phyloP scores from a whole-genome alignment of 2,113 vertebrate species.

The Ammodytes dubius region DNA sequence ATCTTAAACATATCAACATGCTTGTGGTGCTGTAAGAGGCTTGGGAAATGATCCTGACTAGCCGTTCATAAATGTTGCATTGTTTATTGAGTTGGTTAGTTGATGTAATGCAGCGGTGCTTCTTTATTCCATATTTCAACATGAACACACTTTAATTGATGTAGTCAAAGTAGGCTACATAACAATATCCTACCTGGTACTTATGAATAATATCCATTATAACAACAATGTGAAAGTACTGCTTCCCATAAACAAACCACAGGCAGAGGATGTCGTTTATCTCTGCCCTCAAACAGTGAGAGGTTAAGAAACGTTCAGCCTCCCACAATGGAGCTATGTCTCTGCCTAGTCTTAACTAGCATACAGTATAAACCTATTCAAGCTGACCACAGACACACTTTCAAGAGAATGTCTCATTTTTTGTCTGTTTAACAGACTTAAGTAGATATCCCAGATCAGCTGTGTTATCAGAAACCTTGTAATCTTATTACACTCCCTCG shows the following conservation, averaged over 20 bases:
- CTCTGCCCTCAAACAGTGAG: background rate
- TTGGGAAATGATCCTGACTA: background rate
- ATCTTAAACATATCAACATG: slow-evolving; percentile 18
- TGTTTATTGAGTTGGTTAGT: slow-evolving; percentile 28
- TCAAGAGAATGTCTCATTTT: background rate
- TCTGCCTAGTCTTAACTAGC: background rate
- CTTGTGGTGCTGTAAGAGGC: slow-evolving; percentile 6
- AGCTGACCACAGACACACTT: background rate
- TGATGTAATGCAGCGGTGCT: background rate
- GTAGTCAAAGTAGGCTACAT: too few relatives aligned
- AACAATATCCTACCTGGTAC: too few relatives aligned
- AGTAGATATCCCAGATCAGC: background rate
- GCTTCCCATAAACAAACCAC: slow-evolving; percentile 33
- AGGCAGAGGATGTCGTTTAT: background rate
- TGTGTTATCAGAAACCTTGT: background rate
- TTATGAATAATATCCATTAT: background rate
- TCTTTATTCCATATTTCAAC: background rate
- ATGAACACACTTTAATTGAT: background rate
- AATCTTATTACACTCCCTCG: slow-evolving; percentile 13
- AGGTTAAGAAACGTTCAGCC: slow-evolving; percentile 8
- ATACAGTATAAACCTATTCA: background rate
- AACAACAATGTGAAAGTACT: background rate
- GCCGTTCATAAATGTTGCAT: slow-evolving; percentile 31
- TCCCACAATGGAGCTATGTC: background rate
- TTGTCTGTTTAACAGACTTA: background rate